Percentiles rank a stretch among this genome's conserved stretches.
Conservation (phyloP, 2,888 invertebrate species). For the Noctua janthina region DNA sequence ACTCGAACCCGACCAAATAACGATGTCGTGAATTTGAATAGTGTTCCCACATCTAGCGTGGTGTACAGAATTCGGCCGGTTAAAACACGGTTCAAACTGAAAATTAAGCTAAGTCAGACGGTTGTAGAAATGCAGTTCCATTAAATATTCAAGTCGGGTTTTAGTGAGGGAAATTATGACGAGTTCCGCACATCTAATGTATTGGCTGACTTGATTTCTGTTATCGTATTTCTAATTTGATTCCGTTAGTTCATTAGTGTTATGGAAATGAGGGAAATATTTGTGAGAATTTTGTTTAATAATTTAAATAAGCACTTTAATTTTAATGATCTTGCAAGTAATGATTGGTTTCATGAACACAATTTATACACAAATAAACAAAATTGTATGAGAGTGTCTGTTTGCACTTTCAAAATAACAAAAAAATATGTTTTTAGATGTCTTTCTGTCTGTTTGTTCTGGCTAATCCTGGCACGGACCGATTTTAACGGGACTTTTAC, state of each 20-base stretch:
- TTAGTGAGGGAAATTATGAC: slow-evolving; percentile 63
- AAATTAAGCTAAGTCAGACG: slow-evolving; percentile 67
- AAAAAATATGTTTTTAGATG: too few species aligned
- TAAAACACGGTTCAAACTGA: slow-evolving; percentile 59
- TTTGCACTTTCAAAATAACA: too few species aligned
- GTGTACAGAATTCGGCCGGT: slow-evolving; percentile 41
- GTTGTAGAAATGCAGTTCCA: slow-evolving; percentile 63
- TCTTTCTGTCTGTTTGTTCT: too few species aligned
- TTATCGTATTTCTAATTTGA: slow-evolving; percentile 35
- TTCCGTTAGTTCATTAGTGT: slow-evolving; percentile 6
- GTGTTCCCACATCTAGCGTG: neutral
- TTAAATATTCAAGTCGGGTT: slow-evolving; percentile 68
- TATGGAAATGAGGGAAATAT: neutral
- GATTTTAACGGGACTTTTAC: too few species aligned
- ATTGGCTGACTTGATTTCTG: slow-evolving; percentile 55
- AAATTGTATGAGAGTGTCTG: too few species aligned
- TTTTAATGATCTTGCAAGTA: too few species aligned
- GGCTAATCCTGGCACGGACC: neutral
- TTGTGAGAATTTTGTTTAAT: neutral
- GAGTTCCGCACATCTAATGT: slow-evolving; percentile 42
- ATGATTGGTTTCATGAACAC: too few species aligned
- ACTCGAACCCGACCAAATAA: slow-evolving; percentile 37
- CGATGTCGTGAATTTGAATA: slow-evolving; percentile 29
- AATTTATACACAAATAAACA: too few species aligned
- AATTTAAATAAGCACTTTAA: neutral